Base-by-base conservation (phyloP, 1,140 invertebrate species). In the Bombus waltoni region DNA sequence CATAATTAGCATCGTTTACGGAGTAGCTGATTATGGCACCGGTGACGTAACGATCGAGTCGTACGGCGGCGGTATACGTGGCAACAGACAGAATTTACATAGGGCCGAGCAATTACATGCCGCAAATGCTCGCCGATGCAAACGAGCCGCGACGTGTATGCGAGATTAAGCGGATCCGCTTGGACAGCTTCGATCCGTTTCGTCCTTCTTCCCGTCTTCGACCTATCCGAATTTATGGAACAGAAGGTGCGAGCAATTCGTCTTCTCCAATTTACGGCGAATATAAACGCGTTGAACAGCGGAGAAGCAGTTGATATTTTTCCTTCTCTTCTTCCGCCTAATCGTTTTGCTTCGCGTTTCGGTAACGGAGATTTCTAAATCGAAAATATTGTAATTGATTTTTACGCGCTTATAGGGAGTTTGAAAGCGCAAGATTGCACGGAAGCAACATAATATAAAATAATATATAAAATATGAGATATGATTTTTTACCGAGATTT, bases 1-100 rank as follows among this genome's bases (percentile, higher is more conserved):
- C 83, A 93, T 93, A 94, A 94, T 94, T 94, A 94, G 91, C 91
- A 93, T 92, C 94, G 92, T 94, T 95, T 94, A 92, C 90, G 88
- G 90, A 93, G 91, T 92, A 89, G 90, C 91, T 94, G 91, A 94
- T 94, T 94, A 94, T 88, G 68, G 42, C 8, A 68, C 57, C 88
- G 87, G 71, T 87, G 78, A 83, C 83, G 81, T 83, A 81, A 72
- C 66, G 74, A 86, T 44, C 66, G 59, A 84, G 87, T 84, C 72
- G 18, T 22, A 53, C 47, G 47, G 68, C 72, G 42, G 70, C 59
- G 53, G 38, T 77, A 59, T 22, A 53, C 47, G 44, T 68, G 87
- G 78, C 75, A 88, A 59, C 87, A 65, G 59, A 76, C 79, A 75
- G 77, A 89, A 92, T 91, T 86, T 91, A 71, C 81, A 77, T 79